Evolutionary conservation across 2,888 invertebrate species (phyloP), one percentile per base, ranked within the genome.

Genomic region (Drosophila cognata): DNA sequence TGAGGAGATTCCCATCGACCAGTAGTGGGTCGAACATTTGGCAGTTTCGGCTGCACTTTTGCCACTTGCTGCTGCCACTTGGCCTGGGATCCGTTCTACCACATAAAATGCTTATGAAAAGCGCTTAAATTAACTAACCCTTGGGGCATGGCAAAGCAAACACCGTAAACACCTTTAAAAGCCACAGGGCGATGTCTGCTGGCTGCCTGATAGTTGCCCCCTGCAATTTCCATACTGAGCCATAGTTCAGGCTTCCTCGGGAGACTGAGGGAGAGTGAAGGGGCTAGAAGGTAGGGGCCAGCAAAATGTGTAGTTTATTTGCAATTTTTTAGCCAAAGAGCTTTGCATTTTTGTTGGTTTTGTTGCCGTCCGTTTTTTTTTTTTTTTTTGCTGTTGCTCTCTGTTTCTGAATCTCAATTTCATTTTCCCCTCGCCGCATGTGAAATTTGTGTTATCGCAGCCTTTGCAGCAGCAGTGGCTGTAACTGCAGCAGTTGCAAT

Each of bases 81-180:
- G 70, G 60, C 71, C 57, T 53, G 72, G 33, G 57, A 31, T 21
- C 48, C 57, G 35, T 36, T 31, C 46, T 33, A 41, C 56, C 65
- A 58, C 69, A 85, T 85, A 86, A 88, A 85, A 88, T 85, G 77
- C 82, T 87, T 87, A 87, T 87, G 88, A 79, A 87, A 87, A 87
- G 78, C 85, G 88, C 89, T 87, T 89, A 87, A 87, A 87, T 87
- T 87, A 88, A 82, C 79, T 82, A 81, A 88, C 79, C 81, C 81
- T 68, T 71, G 65, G 64, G 67, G 59, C 60, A 67, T 29, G 50
- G 66, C 51, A 59, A 82, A 62, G 85, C 84, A 88, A 84, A 88
- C 86, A 85, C 77, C 74, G 88, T 86, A 84, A 84, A 84, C 84
- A 84, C 88, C 84, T 84, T 84, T 84, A 88, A 88, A 74, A 75